Conservation (phyloP, 1,140 invertebrate species). For the Pemphigus obesinymphae region DNA sequence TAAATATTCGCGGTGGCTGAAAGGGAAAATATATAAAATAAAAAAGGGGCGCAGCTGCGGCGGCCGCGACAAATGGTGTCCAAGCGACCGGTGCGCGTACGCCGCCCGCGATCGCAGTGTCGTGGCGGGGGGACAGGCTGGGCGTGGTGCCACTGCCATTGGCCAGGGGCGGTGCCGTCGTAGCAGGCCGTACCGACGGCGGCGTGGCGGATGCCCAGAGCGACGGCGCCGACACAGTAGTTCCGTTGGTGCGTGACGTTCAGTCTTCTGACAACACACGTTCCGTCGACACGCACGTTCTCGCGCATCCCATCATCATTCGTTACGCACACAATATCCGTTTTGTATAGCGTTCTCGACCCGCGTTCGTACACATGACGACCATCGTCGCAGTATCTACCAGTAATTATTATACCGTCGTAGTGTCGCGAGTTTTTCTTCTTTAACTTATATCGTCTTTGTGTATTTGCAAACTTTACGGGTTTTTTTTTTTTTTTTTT, state of each 20-base stretch:
- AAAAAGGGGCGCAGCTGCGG: slow-evolving; percentile 21
- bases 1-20: background rate
- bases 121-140: background rate
- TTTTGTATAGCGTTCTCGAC: background rate
- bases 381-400: background rate
- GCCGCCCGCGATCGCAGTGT: background rate
- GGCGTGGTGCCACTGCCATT: slow-evolving; percentile 2
- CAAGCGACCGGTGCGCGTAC: background rate
- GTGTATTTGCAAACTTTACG: background rate
- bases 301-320: background rate
- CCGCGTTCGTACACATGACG: background rate
- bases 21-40: background rate
- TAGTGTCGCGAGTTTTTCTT: background rate
- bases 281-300: background rate
- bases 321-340: background rate
- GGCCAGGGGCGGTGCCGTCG: background rate
- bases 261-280: slow-evolving; percentile 28
- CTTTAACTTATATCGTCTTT: background rate
- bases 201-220: background rate
- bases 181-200: background rate
- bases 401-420: background rate
- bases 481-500: background rate
- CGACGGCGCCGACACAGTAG: background rate
- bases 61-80: slow-evolving; percentile 37
- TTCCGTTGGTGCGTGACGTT: background rate